A percentile compares a stretch with the other conserved stretches of the same genome.
phyloP scores from a whole-genome alignment of 2,113 vertebrate species.

The Tyto alba region DNA sequence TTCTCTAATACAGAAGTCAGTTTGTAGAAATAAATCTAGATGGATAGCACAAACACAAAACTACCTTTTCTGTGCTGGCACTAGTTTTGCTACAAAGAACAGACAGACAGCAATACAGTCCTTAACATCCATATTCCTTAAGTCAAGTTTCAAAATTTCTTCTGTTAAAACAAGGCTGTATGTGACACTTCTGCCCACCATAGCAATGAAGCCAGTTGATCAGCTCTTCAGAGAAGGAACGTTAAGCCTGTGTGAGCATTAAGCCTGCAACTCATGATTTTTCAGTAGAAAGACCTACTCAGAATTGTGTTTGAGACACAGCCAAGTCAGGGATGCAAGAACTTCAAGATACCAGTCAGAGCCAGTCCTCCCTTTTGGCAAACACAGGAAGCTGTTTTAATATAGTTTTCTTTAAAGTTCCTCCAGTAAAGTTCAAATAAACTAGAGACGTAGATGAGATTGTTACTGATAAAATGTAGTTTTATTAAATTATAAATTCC shows the following conservation, averaged over 20 bases:
- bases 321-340: background rate
- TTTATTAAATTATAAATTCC: conserved; percentile 86
- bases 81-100: background rate
- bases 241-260: background rate
- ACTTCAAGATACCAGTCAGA: background rate
- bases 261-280: background rate
- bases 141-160: background rate
- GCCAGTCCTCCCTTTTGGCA: background rate
- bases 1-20: background rate
- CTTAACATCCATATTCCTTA: background rate
- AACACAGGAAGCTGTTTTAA: background rate
- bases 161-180: background rate
- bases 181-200: background rate
- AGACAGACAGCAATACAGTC: background rate
- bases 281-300: background rate
- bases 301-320: background rate
- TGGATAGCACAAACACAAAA: background rate
- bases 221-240: background rate
- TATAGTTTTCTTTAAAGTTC: background rate
- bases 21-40: background rate
- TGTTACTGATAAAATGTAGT: conserved; percentile 79
- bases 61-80: background rate
- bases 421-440: conserved; percentile 6
- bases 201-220: background rate
- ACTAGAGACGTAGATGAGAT: background rate